Evolutionary conservation across 2,888 invertebrate species (phyloP), one percentile per base, ranked within the genome.

Genomic region (Calliopum simillimum): DNA sequence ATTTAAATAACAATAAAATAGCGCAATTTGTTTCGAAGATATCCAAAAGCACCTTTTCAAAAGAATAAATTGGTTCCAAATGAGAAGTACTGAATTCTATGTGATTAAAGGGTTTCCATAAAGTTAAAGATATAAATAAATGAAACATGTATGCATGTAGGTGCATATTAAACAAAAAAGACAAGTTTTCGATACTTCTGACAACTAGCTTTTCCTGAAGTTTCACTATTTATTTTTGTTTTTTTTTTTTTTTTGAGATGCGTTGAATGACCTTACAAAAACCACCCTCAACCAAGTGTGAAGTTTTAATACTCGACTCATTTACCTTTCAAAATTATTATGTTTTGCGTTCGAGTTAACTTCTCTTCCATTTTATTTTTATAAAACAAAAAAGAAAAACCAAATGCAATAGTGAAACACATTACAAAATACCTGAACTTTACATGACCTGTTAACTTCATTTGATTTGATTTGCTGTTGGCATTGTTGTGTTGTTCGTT

Each of bases 51-150:
- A 58, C 56, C 12, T 46, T 58, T 58, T 33, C 3, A 44, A 44
- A 21, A 51, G 68, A 47, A 68, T 59, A n/a, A 61, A 68, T 59
- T 68, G 49, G 68, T 68, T 68, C 68, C 68, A 59, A 46, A n/a
- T 59, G 61, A 61, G 46, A 51, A 56, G 51, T n/a, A 21, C 14
- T 25, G 21, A 14, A n/a, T 14, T 8, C 16, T 2, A n/a, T n/a
- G n/a, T n/a, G n/a, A 21, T 21, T 51, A 56, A n/a, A n/a, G n/a
- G n/a, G n/a, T n/a, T n/a, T 2, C 33, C 33, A 33, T n/a, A n/a
- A n/a, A 33, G 33, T 33, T 33, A 33, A 33, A 6, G 33, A 33
- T 33, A 6, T 33, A 33, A 33, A 6, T 1, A 33, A 33, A 33
- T 33, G 33, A n/a, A n/a, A n/a, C n/a, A n/a, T n/a, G n/a, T n/a